Conservation (phyloP, 2,797 vertebrate genomes). For the Valencia hispanica region DNA sequence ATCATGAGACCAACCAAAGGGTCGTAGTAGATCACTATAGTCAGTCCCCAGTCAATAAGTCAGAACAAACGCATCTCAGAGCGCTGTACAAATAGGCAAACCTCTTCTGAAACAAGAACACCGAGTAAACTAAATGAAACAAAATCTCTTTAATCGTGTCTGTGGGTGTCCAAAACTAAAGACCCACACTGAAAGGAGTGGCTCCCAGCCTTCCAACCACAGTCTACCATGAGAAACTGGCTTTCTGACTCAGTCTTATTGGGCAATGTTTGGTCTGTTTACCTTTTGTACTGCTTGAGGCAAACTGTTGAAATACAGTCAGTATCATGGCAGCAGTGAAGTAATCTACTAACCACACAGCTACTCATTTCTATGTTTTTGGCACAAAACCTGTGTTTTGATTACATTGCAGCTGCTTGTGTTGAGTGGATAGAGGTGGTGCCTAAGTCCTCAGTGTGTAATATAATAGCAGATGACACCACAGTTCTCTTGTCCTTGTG, state of each 20-base stretch:
- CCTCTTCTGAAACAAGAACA: not conserved
- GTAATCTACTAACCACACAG: no score
- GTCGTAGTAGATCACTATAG: not conserved
- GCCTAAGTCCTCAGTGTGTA: not conserved
- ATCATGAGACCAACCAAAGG: not conserved
- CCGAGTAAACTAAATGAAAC: not conserved
- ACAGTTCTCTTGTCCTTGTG: not conserved
- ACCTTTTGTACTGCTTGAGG: not conserved
- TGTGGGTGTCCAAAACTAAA: constrained; percentile 1
- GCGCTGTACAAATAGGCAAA: not conserved
- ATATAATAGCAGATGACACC: not conserved
- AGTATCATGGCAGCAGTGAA: not conserved
- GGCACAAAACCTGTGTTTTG: not conserved
- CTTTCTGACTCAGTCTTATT: not conserved
- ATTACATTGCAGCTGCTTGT: not conserved
- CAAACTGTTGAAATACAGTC: not conserved
- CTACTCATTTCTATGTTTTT: not conserved
- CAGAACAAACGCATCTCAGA: not conserved
- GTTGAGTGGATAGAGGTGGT: not conserved
- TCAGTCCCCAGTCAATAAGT: not conserved
- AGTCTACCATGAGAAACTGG: not conserved
- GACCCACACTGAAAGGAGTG: not conserved
- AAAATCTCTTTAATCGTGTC: constrained; percentile 3
- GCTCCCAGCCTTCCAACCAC: not conserved
- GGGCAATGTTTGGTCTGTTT: not conserved